Conservation (phyloP, 2,797 vertebrate species). For the Sitta carolinensis region DNA sequence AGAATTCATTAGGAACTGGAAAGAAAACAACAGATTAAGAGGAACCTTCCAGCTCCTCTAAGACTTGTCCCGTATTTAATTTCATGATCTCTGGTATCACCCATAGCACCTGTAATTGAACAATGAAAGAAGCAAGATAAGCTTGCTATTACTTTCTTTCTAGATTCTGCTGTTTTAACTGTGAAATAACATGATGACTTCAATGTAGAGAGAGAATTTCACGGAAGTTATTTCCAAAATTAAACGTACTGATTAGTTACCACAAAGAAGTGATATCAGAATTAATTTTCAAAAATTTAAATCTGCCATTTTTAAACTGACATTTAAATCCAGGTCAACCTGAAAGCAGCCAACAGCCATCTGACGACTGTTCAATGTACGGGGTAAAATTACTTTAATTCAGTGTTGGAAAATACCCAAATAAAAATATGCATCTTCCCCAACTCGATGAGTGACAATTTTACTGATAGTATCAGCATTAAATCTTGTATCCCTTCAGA, state of each 20-base stretch:
- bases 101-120: not conserved
- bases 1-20: not conserved
- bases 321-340: not conserved
- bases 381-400: slow-evolving; percentile 28
- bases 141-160: not conserved
- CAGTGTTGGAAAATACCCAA: not conserved
- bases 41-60: not conserved
- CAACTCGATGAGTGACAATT: not conserved
- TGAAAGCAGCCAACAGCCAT: not conserved
- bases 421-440: not conserved
- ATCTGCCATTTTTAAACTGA: not conserved
- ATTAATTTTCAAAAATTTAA: slow-evolving; percentile 11
- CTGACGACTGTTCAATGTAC: not conserved
- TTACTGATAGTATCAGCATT: not conserved
- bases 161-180: not conserved
- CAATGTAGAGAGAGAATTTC: not conserved
- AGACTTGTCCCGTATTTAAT: not conserved
- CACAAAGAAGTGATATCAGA: not conserved
- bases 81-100: not conserved
- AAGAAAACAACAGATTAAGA: not conserved
- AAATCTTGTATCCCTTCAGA: not conserved
- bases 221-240: not conserved
- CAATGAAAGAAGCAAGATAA: not conserved
- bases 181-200: not conserved
- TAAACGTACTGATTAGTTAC: not conserved